Evolutionary conservation across 2,113 vertebrate species (phyloP), one percentile per base, ranked within the genome.

Genomic region (Paedocypris sp.): DNA sequence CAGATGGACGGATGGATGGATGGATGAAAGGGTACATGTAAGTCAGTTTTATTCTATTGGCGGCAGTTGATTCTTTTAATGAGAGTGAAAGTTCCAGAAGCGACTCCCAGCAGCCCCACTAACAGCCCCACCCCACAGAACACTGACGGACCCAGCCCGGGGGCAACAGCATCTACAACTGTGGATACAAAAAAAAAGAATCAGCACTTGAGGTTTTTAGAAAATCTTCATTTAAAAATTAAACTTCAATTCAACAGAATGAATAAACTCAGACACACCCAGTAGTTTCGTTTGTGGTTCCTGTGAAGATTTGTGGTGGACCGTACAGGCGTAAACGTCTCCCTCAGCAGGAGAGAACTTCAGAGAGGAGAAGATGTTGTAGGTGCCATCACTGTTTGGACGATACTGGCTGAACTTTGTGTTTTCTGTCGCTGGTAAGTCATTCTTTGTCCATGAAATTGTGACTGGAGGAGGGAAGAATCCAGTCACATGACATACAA

Each of bases 251-350:
- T n/a, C n/a, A n/a, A n/a, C n/a, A 36, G 2, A 38, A 15, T 29
- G 15, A 25, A 22, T 33, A 18, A 11, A 50, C 10, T 50, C 5
- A 50, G 1, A 49, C 25, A n/a, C 19, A 90, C 88, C 31, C 83
- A 83, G 89, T 15, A 80, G 31, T 4, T 23, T 50, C n/a, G 60
- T 69, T 11, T 68, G 41, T 1, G 65, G 75, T 4, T 68, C 0
- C 35, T 29, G 13, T 1, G 74, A 16, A 10, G 77, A 71, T 3
- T 0, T 4, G 49, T 89, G 88, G 3, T 72, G 13, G 28, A 85
- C 85, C 0, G 56, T 8, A 22, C 88, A 91, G 68, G 80, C 68
- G 77, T 78, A 89, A 10, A 81, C 2, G 60, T 90, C 86, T n/a
- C 60, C 76, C 13, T 50, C 25, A 13, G 69, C 39, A 0, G 88